phyloP scores from a whole-genome alignment of 2,113 vertebrate genomes.

The Larimichthys polyactis region DNA sequence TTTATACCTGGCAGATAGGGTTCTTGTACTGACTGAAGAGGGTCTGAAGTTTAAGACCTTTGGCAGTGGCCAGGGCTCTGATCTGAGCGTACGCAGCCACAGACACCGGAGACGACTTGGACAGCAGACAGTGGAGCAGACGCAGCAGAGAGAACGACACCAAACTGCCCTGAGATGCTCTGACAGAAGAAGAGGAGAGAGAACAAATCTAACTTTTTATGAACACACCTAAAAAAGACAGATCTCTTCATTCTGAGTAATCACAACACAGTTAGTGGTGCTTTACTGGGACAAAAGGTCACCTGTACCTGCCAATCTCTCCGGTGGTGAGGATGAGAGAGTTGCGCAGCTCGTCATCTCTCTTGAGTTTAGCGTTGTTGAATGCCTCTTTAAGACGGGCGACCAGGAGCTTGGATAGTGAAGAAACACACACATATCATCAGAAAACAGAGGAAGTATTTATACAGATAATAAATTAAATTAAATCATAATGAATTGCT shows the following conservation, averaged over 20 bases:
- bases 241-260: neutral
- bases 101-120: slow-evolving; percentile 92
- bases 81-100: slow-evolving; percentile 96
- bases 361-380: slow-evolving; percentile 90
- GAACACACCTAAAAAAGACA: no score
- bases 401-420: slow-evolving; percentile 88
- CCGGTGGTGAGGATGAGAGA: slow-evolving; percentile 96
- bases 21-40: slow-evolving; percentile 99
- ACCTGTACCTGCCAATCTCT: slow-evolving; percentile 93
- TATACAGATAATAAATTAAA: no score
- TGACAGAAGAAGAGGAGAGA: slow-evolving; percentile 64
- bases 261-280: neutral
- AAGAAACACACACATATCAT: neutral
- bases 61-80: slow-evolving; percentile 89
- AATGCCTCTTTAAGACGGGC: slow-evolving; percentile 93
- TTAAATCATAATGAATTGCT: slow-evolving; percentile 9
- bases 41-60: slow-evolving; percentile 90
- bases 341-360: slow-evolving; percentile 92
- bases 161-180: slow-evolving; percentile 93
- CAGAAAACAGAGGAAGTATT: neutral
- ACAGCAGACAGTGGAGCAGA: slow-evolving; percentile 94
- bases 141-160: slow-evolving; percentile 94
- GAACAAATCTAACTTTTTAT: neutral
- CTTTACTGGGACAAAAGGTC: neutral
- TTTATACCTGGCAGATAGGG: slow-evolving; percentile 93